These are phyloP conservation scores for Drosophila percnosoma DNA, from an alignment of 2,888 invertebrate species.

Conservation along the genomic window DNA sequence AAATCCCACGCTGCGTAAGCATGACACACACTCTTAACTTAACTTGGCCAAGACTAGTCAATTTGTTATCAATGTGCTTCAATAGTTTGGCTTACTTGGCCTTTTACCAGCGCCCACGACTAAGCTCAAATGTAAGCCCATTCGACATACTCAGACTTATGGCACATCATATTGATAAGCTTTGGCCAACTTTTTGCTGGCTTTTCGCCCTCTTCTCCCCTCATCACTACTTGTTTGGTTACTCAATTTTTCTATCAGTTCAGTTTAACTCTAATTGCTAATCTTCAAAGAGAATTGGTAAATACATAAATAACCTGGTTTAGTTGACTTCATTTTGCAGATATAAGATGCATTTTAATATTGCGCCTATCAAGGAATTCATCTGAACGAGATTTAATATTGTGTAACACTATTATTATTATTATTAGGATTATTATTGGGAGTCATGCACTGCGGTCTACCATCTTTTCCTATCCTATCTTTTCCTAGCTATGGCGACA, in stretches of 20 bases:
- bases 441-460: not conserved
- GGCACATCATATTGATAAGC: conserved; percentile 57
- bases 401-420: not conserved
- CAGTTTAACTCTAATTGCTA: not conserved
- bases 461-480: not conserved
- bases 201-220: conserved; percentile 14
- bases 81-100: conserved; percentile 63
- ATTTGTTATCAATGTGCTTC: conserved; percentile 60
- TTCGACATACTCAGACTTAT: conserved; percentile 60
- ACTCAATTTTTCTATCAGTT: not conserved
- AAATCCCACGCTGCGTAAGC: conserved; percentile 20
- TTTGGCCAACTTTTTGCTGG: conserved; percentile 60
- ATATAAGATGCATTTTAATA: not conserved
- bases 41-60: conserved; percentile 59
- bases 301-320: not conserved
- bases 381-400: not conserved
- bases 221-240: conserved; percentile 4
- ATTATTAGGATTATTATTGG: too few species aligned
- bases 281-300: not conserved
- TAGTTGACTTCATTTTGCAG: not conserved
- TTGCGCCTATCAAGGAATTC: not conserved
- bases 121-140: conserved; percentile 58
- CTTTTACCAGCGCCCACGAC: conserved; percentile 53
- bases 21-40: conserved; percentile 34
- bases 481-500: not conserved